These are phyloP conservation scores for Limonius californicus DNA, from an alignment of 1,140 invertebrate genomes.

Conservation along the genomic window DNA sequence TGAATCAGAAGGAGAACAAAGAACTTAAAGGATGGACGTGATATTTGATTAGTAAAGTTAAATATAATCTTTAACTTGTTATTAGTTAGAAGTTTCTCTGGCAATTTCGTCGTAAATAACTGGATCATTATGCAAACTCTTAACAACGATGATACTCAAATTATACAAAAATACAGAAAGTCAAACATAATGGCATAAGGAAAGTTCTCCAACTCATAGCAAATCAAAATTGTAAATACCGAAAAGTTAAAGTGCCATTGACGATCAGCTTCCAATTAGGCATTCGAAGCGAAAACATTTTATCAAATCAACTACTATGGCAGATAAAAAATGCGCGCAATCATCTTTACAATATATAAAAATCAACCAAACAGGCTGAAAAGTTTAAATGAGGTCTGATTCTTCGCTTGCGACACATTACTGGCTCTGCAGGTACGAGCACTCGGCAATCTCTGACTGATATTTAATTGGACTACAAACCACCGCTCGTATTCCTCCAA, in stretches of 20 bases:
- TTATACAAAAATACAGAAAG: background rate
- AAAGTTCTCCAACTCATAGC: constrained; percentile 2
- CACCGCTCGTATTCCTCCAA: background rate
- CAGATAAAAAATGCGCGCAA: constrained; percentile 29
- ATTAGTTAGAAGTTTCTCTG: too few relatives aligned
- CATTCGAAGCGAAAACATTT: constrained; percentile 26
- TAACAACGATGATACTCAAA: background rate
- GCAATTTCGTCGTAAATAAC: too few relatives aligned
- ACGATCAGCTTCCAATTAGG: constrained; percentile 29
- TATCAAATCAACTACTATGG: constrained; percentile 26
- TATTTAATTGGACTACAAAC: constrained; percentile 25
- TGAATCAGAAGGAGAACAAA: too few relatives aligned
- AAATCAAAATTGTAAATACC: constrained; percentile 21
- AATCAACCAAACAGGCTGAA: constrained; percentile 30
- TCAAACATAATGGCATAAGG: background rate
- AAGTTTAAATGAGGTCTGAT: constrained; percentile 35
- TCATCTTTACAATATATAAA: constrained; percentile 33
- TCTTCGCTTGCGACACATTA: constrained; percentile 25
- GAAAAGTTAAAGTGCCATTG: constrained; percentile 1
- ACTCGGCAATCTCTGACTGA: constrained; percentile 14
- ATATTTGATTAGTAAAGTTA: too few relatives aligned
- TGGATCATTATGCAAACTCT: background rate
- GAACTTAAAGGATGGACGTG: too few relatives aligned
- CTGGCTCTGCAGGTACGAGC: constrained; percentile 18
- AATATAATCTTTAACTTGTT: too few relatives aligned